Conservation (phyloP, 2,113 vertebrate genomes). For the Pluvianellus socialis region DNA sequence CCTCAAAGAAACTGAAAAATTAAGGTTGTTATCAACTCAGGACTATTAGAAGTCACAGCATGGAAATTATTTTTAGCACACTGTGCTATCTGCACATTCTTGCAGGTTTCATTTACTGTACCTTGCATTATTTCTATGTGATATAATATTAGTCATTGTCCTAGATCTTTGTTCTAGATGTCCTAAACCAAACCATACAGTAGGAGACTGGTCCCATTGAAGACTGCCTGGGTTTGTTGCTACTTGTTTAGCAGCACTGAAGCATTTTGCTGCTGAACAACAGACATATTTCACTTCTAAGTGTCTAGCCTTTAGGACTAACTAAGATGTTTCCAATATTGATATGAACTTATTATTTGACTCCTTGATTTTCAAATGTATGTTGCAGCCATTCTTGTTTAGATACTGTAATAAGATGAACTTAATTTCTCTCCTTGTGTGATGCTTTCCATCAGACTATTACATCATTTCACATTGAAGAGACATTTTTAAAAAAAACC, state of each 20-base stretch:
- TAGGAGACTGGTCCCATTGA: neutral
- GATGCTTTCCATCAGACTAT: neutral
- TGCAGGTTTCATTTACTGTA: neutral
- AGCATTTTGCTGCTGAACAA: neutral
- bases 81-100: neutral
- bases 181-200: neutral
- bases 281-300: neutral
- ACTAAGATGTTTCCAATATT: neutral
- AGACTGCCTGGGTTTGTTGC: neutral
- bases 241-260: neutral
- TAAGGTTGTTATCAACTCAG: neutral
- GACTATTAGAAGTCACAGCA: neutral
- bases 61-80: neutral
- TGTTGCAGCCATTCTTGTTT: neutral
- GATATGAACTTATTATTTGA: neutral
- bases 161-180: neutral
- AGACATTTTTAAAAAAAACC: neutral
- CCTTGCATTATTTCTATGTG: neutral
- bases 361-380: neutral
- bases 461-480: neutral
- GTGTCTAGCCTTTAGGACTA: neutral
- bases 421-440: neutral
- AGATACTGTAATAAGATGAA: neutral
- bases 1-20: neutral
- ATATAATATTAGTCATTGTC: neutral